Percentiles rank a stretch among this genome's conserved stretches.
Evolutionary conservation across 2,888 invertebrate genomes (phyloP).

Genomic region (Eupithecia vulgata): DNA sequence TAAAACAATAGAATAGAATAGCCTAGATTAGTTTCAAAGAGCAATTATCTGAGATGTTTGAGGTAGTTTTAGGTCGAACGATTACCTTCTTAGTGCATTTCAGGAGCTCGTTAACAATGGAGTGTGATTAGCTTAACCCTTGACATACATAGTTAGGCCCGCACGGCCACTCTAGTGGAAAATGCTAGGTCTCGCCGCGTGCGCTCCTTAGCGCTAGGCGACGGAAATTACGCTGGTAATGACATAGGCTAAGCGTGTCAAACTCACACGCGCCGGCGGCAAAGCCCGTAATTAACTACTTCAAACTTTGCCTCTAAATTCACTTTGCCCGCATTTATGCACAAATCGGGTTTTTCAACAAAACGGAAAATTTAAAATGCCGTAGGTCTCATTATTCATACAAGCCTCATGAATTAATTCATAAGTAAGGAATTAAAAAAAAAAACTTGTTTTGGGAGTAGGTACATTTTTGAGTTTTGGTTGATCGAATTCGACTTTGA

Average conservation of each 20-base stretch:
- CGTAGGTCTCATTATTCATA: background rate
- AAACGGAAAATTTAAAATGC: slow-evolving; percentile 14
- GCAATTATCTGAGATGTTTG: slow-evolving; percentile 22
- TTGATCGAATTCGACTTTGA: slow-evolving; percentile 29
- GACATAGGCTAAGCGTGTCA: slow-evolving; percentile 22
- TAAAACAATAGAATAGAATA: slow-evolving; percentile 12
- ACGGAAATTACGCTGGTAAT: slow-evolving; percentile 52
- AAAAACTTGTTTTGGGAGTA: slow-evolving; percentile 12
- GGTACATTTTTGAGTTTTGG: slow-evolving; percentile 2
- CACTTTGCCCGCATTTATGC: slow-evolving; percentile 14
- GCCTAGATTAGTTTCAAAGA: slow-evolving; percentile 1
- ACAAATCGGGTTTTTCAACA: slow-evolving; percentile 20
- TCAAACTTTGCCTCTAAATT: slow-evolving; percentile 16
- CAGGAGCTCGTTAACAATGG: slow-evolving; percentile 75
- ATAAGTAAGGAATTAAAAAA: background rate
- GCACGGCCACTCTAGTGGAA: slow-evolving; percentile 78
- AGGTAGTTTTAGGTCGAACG: slow-evolving; percentile 48
- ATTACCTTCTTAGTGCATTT: slow-evolving; percentile 60
- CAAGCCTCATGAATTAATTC: slow-evolving; percentile 1
- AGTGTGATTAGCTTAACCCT: slow-evolving; percentile 78
- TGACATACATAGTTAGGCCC: slow-evolving; percentile 76
- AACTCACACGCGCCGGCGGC: slow-evolving; percentile 16
- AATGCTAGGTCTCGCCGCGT: slow-evolving; percentile 74
- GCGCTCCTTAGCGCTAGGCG: slow-evolving; percentile 54
- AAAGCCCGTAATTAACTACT: slow-evolving; percentile 23